Base-by-base conservation (phyloP, 2,113 vertebrate genomes). In the Rhizomys pruinosus region DNA sequence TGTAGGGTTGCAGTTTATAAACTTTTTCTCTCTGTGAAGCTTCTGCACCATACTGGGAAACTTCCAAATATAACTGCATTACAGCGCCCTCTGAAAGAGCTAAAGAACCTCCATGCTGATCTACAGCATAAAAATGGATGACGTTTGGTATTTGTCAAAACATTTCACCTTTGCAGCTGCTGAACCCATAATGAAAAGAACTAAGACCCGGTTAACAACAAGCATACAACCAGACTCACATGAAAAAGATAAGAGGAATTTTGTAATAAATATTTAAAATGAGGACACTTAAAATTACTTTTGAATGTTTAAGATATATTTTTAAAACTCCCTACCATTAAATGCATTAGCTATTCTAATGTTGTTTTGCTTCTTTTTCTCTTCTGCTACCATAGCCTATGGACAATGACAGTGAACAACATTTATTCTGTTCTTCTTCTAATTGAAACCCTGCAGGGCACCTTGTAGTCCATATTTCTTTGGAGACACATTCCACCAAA, bases 11-110 rank as follows among this genome's bases (percentile, higher is more conserved):
- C 52, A 87, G 95, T 96, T 97, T 95, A 96, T 96, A 94, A 91
- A 92, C 89, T 93, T 96, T 23, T 77, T 94, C 72, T 95, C 95
- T 94, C 92, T 55, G 7, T 94, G 97, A 93, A 71, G 61, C 82
- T 87, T 96, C 93, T 93, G 92, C 89, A 95, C 89, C 97, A 96
- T 15, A 52, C 87, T 94, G 91, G 92, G 96, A 94, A 97, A 92
- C 93, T 97, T 96, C 85, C 88, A 97, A 96, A 97, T 98, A 97
- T 97, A 97, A 81, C 89, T 89, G 81, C 93, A 93, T 92, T 96
- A 84, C 63, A 89, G 89, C 96, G 95, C 68, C 2, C 63, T 82
- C 84, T 92, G 81, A 97, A 95, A 59, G 96, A 97, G 78, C 80
- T 93, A 10, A 96, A 96, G 84, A 91, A 89, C 34, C 84, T 59